phyloP scores from a whole-genome alignment of 2,113 vertebrate genomes.

The Prunella himalayana region DNA sequence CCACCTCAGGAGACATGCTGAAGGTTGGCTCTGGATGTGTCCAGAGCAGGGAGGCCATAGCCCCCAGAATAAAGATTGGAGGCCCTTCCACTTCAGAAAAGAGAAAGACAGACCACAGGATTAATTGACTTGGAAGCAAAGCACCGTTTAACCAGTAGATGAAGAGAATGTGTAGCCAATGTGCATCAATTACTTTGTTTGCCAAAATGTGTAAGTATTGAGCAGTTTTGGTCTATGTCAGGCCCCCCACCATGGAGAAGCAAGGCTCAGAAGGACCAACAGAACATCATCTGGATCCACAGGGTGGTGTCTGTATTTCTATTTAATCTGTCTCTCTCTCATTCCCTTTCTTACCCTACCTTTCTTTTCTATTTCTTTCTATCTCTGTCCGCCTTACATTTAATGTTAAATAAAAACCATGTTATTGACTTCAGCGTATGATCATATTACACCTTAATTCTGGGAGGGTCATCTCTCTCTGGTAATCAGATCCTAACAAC shows the following conservation, averaged over 20 bases:
- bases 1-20: background rate
- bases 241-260: background rate
- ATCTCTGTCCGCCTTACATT: background rate
- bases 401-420: background rate
- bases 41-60: fast-evolving
- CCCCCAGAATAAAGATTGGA: background rate
- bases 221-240: background rate
- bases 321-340: background rate
- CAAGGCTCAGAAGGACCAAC: background rate
- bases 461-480: background rate
- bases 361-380: background rate
- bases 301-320: background rate
- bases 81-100: too few relatives aligned
- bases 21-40: background rate
- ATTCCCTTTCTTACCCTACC: too few relatives aligned
- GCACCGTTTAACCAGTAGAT: background rate
- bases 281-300: background rate
- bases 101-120: background rate
- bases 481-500: background rate
- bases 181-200: background rate
- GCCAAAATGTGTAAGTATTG: background rate
- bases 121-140: background rate
- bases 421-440: background rate
- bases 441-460: background rate
- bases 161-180: background rate